Percentiles rank a stretch among this genome's conserved stretches.
phyloP scores from a whole-genome alignment of 2,797 vertebrate genomes.

The Somateria mollissima region DNA sequence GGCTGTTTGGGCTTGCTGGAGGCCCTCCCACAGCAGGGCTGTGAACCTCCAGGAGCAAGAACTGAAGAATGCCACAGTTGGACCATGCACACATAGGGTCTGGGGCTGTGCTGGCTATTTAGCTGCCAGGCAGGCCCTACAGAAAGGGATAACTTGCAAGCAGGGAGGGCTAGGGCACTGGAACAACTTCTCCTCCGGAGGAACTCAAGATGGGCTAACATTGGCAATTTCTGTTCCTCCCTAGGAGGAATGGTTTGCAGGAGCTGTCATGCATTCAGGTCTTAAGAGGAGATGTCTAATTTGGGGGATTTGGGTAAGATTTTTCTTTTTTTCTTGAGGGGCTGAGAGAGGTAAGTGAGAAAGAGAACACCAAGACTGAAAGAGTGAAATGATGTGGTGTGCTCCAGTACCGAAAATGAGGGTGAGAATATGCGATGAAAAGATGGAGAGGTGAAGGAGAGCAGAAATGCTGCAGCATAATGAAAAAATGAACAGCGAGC shows the following conservation, averaged over 20 bases:
- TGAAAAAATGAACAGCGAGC: neutral
- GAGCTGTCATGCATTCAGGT: neutral
- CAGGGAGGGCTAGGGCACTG: neutral
- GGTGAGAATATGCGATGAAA: neutral
- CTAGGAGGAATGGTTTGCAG: neutral
- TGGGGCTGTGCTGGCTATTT: neutral
- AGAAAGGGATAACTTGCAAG: neutral
- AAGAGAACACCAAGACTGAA: neutral
- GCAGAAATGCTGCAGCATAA: neutral
- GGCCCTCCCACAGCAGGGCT: neutral
- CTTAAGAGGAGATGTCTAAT: neutral
- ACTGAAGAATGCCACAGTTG: accelerated
- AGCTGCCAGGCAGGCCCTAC: neutral
- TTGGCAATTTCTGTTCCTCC: neutral
- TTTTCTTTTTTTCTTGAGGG: neutral
- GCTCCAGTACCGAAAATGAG: neutral
- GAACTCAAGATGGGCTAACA: neutral
- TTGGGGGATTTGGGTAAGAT: neutral
- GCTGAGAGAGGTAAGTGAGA: neutral
- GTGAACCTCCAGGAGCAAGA: neutral
- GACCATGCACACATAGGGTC: neutral
- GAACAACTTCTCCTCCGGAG: neutral
- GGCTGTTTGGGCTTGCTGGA: neutral
- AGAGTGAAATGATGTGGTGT: neutral
- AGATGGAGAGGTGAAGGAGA: neutral